Base-by-base conservation (phyloP, 2,113 vertebrate species). In the Halcyon malimbica region DNA sequence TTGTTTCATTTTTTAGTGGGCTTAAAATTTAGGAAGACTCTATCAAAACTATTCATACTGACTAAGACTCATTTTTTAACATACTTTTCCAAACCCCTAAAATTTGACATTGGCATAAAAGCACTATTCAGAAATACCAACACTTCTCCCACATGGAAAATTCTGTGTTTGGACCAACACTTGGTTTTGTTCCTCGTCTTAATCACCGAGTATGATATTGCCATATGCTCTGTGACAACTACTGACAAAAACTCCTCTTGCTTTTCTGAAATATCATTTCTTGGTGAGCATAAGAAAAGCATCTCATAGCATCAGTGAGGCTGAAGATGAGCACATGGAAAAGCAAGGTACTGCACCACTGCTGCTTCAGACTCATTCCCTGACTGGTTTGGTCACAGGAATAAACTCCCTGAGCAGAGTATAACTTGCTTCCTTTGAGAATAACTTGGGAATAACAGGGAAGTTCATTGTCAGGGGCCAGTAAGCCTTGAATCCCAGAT, bases 241-340 rank as follows among this genome's bases (percentile, higher is more conserved):
- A 31, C 70, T 76, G 82, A 54, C 71, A 88, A 64, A 92, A 80
- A 11, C 4, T 86, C 21, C 21, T 70, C 71, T 73, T 83, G 18
- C 16, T 18, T 88, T 87, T 95, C 79, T 59, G 65, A 85, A 90
- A 60, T 29, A 53, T 10, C 7, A 15, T 64, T 76, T 90, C 29
- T 90, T 48, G 24, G 39, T 80, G 28, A 70, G 25, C 6, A 2
- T 60, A 37, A 89, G 70, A 82, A 91, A 67, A 13, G 3, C 57
- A 42, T 37, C 33, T 39, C 26, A 42, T 37, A 46, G 44, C 35
- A 33, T 11, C 3, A 1, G 3, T 0, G 0, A 73, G 33, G 25
- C n/a, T 63, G 28, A 83, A 83, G 39, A 20, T 25, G 13, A 51
- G n/a, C 21, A 25, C 16, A 13, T 46, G 12, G 24, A 41, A 93